These are phyloP conservation scores for Dipodomys merriami DNA, from an alignment of 2,113 vertebrate genomes.

Conservation along the genomic window DNA sequence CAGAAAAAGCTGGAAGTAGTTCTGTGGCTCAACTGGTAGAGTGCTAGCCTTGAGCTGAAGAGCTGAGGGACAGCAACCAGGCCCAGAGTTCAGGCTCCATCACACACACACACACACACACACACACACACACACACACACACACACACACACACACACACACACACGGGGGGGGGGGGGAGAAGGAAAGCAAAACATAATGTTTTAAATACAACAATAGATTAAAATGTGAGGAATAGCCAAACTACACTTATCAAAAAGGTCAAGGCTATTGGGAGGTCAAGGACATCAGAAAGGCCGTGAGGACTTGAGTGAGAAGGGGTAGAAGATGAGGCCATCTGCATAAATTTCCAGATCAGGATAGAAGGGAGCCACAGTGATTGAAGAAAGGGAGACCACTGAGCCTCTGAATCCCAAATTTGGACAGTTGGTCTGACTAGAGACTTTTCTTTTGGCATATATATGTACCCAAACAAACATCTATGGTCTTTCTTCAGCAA, in stretches of 20 bases:
- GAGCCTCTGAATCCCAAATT: not conserved
- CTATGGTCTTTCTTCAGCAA: no score
- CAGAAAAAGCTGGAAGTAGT: no score
- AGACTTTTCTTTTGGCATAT: not conserved
- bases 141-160: no score
- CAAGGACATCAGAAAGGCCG: not conserved
- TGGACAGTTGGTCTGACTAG: not conserved
- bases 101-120: no score
- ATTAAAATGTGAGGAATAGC: not conserved
- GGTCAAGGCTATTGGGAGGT: no score
- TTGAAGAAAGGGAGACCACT: not conserved
- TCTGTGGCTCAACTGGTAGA: no score
- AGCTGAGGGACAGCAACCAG: no score
- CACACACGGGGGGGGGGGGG: no score
- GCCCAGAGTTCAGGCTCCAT: no score
- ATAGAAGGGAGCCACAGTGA: not conserved
- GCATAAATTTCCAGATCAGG: no score
- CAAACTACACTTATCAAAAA: not conserved
- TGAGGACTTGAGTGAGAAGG: not conserved
- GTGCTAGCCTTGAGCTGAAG: no score
- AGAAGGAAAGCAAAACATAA: not conserved
- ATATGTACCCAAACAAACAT: not conserved
- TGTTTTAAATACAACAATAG: not conserved
- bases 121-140: no score
- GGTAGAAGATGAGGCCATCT: not conserved